Base-by-base conservation (phyloP, 1,140 invertebrate genomes). In the Piezodorus guildinii region DNA sequence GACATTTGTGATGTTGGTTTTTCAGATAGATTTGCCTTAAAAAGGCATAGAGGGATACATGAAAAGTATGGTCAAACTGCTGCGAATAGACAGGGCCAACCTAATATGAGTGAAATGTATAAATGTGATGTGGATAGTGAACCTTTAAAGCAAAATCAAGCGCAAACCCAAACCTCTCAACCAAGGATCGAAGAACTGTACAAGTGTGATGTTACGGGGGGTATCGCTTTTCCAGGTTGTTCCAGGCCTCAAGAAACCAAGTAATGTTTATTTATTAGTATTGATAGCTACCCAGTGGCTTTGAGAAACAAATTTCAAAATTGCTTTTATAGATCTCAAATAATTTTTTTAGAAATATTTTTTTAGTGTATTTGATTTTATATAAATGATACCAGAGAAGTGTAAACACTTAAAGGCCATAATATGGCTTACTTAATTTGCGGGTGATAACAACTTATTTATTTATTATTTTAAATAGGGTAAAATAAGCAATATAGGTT, bases 1-100 rank as follows among this genome's bases (percentile, higher is more conserved):
- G 87, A 90, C 72, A 90, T 91, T 68, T 91, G 89, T 70, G 85
- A 86, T 46, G 88, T 89, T n/a, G 87, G 87, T 46, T 90, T 91
- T 71, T 87, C 87, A 14, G 88, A 91, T 76, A 80, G 87, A 60
- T 90, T 88, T 71, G 86, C 86, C 1, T 73, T 89, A 44, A 88
- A 88, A 69, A 77, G 86, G 65, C 87, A 89, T 72, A 80, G 85
- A 70, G 83, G 83, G 62, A 87, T 88, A 63, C 87, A 89, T 69
- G 85, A 87, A 68, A 87, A 88, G 74, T 87, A 88, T 70, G 85
- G 83, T 67, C 77, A 79, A 34, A 79, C 77, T 0, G 74, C 76
- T 15, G 68, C 75, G 23, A 77, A 74, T 61, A 45, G 27, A 16
- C 65, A 66, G 43, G 39, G 25, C 5, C 60, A 67, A 23, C 54